Evolutionary conservation across 1,140 invertebrate species (phyloP).

Genomic region (Drosophila guanche): DNA sequence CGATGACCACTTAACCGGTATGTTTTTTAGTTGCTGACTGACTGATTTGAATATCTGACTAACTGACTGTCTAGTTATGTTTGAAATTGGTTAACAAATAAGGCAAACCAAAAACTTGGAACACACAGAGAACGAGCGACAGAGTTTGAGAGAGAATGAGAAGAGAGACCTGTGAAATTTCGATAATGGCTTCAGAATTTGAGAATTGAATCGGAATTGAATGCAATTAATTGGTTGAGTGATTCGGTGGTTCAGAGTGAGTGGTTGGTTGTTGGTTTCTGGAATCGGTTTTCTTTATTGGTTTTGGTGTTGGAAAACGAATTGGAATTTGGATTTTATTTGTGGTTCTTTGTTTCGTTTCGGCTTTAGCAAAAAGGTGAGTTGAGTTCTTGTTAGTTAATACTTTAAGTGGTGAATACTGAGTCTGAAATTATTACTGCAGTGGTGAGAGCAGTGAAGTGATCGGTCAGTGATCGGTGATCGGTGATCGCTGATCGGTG

Average conservation of each 20-base stretch:
- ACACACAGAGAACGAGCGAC: conserved; percentile 28
- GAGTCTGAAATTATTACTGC: conserved; percentile 29
- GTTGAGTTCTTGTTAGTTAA: conserved; percentile 65
- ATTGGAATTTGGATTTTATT: conserved; percentile 40
- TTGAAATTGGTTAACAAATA: conserved; percentile 12
- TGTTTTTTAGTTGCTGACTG: conserved; percentile 70
- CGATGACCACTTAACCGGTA: conserved; percentile 84
- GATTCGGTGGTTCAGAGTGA: conserved; percentile 42
- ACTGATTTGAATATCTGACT: conserved; percentile 23
- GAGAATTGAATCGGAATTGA: conserved; percentile 55
- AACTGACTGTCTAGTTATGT: conserved; percentile 21
- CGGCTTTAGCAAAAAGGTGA: conserved; percentile 55
- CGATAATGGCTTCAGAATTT: conserved; percentile 74
- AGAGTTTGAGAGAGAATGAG: conserved; percentile 34
- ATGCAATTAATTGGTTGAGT: conserved; percentile 51
- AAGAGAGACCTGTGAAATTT: conserved; percentile 78
- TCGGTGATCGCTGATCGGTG: conserved; percentile 43
- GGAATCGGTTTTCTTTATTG: neutral
- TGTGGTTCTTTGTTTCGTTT: conserved; percentile 40
- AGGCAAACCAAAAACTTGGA: conserved; percentile 38
- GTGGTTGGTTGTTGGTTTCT: conserved; percentile 23
- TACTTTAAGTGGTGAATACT: conserved; percentile 65
- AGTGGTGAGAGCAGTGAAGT: conserved; percentile 24
- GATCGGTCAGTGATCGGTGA: conserved; percentile 35
- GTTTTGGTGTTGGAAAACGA: conserved; percentile 6